phyloP scores from a whole-genome alignment of 2,797 vertebrate species.

The Mastacembelus armatus region DNA sequence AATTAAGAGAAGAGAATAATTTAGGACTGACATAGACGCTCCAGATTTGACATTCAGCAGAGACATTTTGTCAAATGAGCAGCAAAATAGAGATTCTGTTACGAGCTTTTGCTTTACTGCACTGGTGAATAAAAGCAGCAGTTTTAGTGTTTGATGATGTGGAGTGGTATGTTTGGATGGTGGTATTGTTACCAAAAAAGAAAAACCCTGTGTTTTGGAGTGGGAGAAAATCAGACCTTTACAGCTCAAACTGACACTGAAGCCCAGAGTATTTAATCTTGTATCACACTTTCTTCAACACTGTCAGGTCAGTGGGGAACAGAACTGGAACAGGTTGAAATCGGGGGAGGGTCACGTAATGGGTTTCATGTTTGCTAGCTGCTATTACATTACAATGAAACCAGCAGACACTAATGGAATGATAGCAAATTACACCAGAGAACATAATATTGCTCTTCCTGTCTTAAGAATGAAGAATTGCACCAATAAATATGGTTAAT shows the following conservation, averaged over 20 bases:
- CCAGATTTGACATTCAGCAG: conserved; percentile 25
- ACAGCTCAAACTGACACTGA: conserved; percentile 16
- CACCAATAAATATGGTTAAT: conserved; percentile 73
- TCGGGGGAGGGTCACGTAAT: conserved; percentile 26
- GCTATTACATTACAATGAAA: conserved; percentile 56
- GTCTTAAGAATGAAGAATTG: conserved; percentile 66
- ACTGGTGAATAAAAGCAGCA: conserved; percentile 26
- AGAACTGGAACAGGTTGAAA: not conserved
- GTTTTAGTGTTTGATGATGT: conserved; percentile 20
- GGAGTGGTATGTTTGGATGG: conserved; percentile 7
- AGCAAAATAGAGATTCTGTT: conserved; percentile 13
- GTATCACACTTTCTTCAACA: conserved; percentile 23
- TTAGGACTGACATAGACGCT: conserved; percentile 11
- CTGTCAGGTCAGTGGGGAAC: not conserved
- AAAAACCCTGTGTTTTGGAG: conserved; percentile 6
- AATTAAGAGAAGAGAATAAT: conserved; percentile 17
- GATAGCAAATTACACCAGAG: conserved; percentile 55
- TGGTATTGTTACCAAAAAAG: conserved; percentile 1
- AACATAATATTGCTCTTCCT: conserved; percentile 49
- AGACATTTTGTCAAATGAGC: conserved; percentile 18
- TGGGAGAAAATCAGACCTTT: not conserved
- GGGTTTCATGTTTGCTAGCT: conserved; percentile 49
- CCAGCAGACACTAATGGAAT: conserved; percentile 69
- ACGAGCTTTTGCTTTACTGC: conserved; percentile 11
- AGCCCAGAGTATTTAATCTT: conserved; percentile 19